phyloP scores from a whole-genome alignment of 2,888 invertebrate species.

The Tetragonisca angustula region DNA sequence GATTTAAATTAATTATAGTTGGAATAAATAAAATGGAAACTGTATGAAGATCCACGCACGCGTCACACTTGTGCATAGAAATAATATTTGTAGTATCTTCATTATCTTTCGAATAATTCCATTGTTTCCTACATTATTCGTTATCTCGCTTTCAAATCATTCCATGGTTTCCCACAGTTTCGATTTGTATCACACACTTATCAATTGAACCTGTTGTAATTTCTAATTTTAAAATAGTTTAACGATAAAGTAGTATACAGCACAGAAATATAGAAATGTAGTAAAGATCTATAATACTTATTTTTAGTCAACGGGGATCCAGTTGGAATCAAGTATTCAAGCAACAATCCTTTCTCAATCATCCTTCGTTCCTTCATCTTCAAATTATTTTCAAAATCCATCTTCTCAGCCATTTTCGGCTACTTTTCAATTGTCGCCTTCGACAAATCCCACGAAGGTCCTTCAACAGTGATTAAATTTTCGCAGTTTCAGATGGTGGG shows the following conservation, averaged over 20 bases:
- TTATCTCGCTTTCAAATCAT: background rate
- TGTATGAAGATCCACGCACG: background rate
- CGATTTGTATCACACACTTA: background rate
- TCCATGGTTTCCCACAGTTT: background rate
- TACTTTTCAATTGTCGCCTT: background rate
- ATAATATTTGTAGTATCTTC: background rate
- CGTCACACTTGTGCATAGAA: background rate
- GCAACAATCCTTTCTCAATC: background rate
- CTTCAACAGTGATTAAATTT: conserved; percentile 62
- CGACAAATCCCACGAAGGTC: conserved; percentile 8
- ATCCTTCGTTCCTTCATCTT: background rate
- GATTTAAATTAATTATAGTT: background rate
- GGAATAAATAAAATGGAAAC: background rate
- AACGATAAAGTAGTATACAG: background rate
- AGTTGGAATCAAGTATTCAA: background rate
- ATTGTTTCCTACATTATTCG: background rate
- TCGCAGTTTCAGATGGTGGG: conserved; percentile 16
- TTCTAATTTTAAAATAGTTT: background rate
- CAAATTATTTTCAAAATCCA: background rate
- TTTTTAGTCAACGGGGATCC: background rate
- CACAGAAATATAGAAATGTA: background rate
- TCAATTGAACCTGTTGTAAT: background rate
- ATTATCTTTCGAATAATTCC: background rate
- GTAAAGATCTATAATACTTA: background rate
- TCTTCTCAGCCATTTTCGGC: background rate